These are phyloP conservation scores for Elegia similella DNA, from an alignment of 2,888 invertebrate genomes.

Conservation along the genomic window DNA sequence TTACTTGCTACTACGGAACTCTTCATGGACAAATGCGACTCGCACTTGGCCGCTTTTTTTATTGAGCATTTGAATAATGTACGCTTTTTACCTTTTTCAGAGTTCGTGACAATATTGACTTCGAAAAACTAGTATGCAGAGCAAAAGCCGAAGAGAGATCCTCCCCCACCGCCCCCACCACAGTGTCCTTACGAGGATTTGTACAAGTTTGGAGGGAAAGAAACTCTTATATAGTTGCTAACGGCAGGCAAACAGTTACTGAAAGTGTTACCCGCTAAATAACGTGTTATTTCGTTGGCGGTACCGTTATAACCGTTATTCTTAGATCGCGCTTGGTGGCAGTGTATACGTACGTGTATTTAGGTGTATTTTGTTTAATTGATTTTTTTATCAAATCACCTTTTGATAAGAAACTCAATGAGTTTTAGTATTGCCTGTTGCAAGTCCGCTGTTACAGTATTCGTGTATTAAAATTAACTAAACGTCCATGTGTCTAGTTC, in stretches of 20 bases:
- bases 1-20: no score
- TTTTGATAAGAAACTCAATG: background rate
- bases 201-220: conserved; percentile 66
- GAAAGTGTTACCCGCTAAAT: conserved; percentile 33
- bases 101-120: conserved; percentile 92
- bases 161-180: conserved; percentile 47
- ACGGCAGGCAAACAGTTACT: conserved; percentile 35
- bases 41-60: no score
- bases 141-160: conserved; percentile 62
- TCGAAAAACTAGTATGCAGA: conserved; percentile 88
- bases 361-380: conserved; percentile 21
- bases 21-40: no score
- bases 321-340: conserved; percentile 50
- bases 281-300: conserved; percentile 23
- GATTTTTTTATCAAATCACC: conserved; percentile 19
- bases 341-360: conserved; percentile 57
- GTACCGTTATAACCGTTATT: conserved; percentile 31
- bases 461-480: conserved; percentile 10
- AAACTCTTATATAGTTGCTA: conserved; percentile 70
- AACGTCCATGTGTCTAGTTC: conserved; percentile 8
- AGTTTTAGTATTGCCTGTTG: conserved; percentile 4
- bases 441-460: background rate
- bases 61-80: no score
- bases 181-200: conserved; percentile 52
- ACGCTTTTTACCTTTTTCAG: conserved; percentile 71